Evolutionary conservation across 1,140 invertebrate genomes (phyloP).

Genomic region (Gonioctena quinquepunctata): DNA sequence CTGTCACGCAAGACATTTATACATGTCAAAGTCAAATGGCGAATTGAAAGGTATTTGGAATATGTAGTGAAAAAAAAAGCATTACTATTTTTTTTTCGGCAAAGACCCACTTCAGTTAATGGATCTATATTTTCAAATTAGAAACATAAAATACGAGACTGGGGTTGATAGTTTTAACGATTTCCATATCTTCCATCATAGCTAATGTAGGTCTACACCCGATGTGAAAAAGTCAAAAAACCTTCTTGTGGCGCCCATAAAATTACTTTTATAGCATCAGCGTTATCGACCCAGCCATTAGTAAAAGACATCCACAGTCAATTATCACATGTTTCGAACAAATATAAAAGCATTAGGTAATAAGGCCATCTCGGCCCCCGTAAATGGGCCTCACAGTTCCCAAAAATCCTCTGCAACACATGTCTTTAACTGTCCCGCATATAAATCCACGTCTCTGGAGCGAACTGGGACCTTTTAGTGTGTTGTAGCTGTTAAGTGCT

Average conservation of each 20-base stretch:
- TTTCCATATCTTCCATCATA: not conserved
- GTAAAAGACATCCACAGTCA: slow-evolving; percentile 16
- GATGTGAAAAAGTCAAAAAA: not conserved
- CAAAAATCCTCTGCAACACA: slow-evolving; percentile 20
- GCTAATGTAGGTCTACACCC: not conserved
- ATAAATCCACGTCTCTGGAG: slow-evolving; percentile 4
- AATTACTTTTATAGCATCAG: not conserved
- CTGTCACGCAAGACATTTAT: too few species aligned
- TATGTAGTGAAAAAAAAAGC: too few species aligned
- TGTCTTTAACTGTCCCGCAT: slow-evolving; percentile 12
- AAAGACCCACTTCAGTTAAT: too few species aligned
- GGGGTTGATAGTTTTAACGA: too few species aligned
- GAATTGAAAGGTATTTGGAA: too few species aligned
- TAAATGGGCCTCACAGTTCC: slow-evolving; percentile 19
- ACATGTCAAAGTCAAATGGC: too few species aligned
- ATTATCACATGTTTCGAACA: slow-evolving; percentile 23
- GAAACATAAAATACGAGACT: too few species aligned
- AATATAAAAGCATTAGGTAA: slow-evolving; percentile 23
- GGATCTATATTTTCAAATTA: too few species aligned
- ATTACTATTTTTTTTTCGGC: too few species aligned
- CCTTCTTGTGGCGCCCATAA: slow-evolving; percentile 5
- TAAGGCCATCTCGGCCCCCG: not conserved
- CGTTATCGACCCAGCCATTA: slow-evolving; percentile 13
- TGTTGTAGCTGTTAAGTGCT: slow-evolving; percentile 35
- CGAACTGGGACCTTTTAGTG: slow-evolving; percentile 37